Base-by-base conservation (phyloP, 1,140 invertebrate species). In the Hyposmocoma kahamanoa region DNA sequence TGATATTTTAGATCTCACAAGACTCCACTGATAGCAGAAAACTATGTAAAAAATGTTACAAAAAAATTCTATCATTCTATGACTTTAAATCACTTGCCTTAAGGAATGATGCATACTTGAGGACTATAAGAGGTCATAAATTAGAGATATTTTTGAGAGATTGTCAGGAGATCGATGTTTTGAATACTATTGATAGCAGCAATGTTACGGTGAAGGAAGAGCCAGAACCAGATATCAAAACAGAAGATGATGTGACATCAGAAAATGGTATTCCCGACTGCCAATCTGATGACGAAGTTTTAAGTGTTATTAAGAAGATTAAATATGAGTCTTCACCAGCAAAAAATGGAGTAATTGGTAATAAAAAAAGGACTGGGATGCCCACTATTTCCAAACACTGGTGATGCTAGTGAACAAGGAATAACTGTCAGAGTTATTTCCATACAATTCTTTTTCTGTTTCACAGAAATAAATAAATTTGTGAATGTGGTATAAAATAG, bases 291-390 rank as follows among this genome's bases (percentile, higher is more conserved):
- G 59, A 82, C 46, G 70, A 76, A 22, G 42, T 74, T 1, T 54
- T 82, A 15, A 82, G 74, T 68, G 68, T 72, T 13, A 69, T 79
- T 22, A 72, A 79, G 41, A 62, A 56, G 45, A 66, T 76, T 5
- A 79, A 82, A 53, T 59, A 72, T 68, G 72, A 73, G 56, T n/a
- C n/a, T n/a, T n/a, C n/a, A n/a, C n/a, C n/a, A n/a, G n/a, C n/a
- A n/a, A n/a, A n/a, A n/a, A n/a, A n/a, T n/a, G n/a, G n/a, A n/a
- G n/a, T n/a, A n/a, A n/a, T n/a, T n/a, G n/a, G n/a, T n/a, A n/a
- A n/a, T n/a, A n/a, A n/a, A n/a, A n/a, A n/a, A n/a, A n/a, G n/a
- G n/a, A n/a, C n/a, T n/a, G n/a, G n/a, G n/a, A n/a, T n/a, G n/a
- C n/a, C n/a, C n/a, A n/a, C 42, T 44, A 45, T 22, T 22, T 32